Evolutionary conservation across 1,140 invertebrate genomes (phyloP), one percentile per base, ranked within the genome.

Genomic region (Nephotettix cincticeps): DNA sequence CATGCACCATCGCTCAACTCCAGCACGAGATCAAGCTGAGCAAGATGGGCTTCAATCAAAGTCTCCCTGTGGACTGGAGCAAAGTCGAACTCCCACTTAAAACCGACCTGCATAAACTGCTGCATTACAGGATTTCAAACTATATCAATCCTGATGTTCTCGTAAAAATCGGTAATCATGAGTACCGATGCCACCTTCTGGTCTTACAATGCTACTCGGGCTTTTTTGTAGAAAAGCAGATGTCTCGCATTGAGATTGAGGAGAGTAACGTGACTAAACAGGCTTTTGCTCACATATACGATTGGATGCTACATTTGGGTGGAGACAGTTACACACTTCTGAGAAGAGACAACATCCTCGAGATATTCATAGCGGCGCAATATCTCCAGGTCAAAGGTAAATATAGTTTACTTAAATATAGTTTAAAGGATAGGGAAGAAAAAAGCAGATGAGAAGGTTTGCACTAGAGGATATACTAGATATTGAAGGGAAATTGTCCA

Each of bases 291-390:
- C 85, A 86, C 43, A 87, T 90, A 72, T 92, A 92, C 77, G 86
- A 90, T 69, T 92, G 91, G 90, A 91, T 91, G 89, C 86, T 89
- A 72, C 85, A 83, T 54, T 81, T 84, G 14, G 82, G 80, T 1
- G 81, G 77, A 25, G 85, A 88, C 17, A 86, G 85, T 61, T 86
- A 85, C 71, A 84, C 84, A 45, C 76, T 86, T 0, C 76, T 90
- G 1, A 84, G 83, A 63, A 83, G 88, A 69, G 84, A 90, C 58
- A 88, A 89, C 75, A 87, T 91, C 63, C 77, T 91, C 36, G 88
- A 91, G 69, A 78, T 92, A 14, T 91, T 90, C 75, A 83, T 84
- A 73, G 86, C 89, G 0, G 86, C 90, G 0, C 88, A 88, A 61
- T 88, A 84, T 78, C 79, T 92, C 0, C 80, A 83, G 66, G 87